Percentiles rank a stretch among this genome's conserved stretches.
phyloP scores from a whole-genome alignment of 2,888 invertebrate species.

The Lithosia quadra region DNA sequence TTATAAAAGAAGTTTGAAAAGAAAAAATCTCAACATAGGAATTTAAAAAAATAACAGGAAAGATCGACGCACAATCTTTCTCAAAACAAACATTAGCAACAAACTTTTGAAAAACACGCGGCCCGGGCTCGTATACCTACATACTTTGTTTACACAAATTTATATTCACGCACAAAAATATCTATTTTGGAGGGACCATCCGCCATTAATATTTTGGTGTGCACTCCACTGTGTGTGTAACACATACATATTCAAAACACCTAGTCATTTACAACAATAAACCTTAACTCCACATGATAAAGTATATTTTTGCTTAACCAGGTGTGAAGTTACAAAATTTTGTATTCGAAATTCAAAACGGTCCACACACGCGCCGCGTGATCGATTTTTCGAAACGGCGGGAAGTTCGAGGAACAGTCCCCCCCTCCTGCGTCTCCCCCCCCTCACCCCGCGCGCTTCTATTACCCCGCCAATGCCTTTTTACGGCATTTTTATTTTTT shows the following conservation, averaged over 20 bases:
- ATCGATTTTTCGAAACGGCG: conserved; percentile 80
- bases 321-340: conserved; percentile 53
- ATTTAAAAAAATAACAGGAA: conserved; percentile 5
- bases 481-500: conserved; percentile 72
- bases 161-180: conserved; percentile 52
- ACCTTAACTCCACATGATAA: background rate
- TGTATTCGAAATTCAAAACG: conserved; percentile 76
- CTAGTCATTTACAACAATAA: conserved; percentile 33
- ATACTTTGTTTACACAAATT: conserved; percentile 35
- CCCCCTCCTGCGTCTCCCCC: conserved; percentile 42
- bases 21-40: background rate
- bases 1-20: background rate
- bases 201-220: conserved; percentile 74
- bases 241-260: conserved; percentile 46
- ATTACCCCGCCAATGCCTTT: conserved; percentile 69
- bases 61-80: conserved; percentile 24
- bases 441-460: conserved; percentile 55
- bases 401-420: conserved; percentile 58
- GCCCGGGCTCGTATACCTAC: conserved; percentile 21
- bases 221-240: conserved; percentile 53
- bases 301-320: conserved; percentile 38
- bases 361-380: conserved; percentile 79
- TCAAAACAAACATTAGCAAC: conserved; percentile 21
- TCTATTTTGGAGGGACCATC: conserved; percentile 69
- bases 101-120: conserved; percentile 35